Evolutionary conservation across 1,140 invertebrate species (phyloP).

Genomic region (Tachypleus tridentatus): DNA sequence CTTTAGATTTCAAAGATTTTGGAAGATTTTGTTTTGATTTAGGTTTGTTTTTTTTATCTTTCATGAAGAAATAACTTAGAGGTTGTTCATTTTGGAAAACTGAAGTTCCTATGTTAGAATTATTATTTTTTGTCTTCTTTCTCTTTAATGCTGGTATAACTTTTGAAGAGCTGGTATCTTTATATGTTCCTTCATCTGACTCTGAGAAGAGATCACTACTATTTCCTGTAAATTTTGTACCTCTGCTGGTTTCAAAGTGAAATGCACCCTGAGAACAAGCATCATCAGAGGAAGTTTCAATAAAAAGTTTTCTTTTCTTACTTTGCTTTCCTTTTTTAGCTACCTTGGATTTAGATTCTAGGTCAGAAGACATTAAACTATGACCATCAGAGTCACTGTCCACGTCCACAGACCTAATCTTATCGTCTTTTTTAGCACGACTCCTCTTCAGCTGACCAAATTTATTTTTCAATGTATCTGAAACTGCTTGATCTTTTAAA

Average conservation of each 20-base stretch:
- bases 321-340: conserved; percentile 11
- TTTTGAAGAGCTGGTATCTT: too few species aligned
- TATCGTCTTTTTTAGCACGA: conserved; percentile 23
- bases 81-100: conserved; percentile 5
- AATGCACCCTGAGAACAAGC: background rate
- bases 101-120: conserved; percentile 17
- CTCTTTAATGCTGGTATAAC: conserved; percentile 2
- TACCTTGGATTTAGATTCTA: background rate
- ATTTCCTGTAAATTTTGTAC: background rate
- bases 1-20: background rate
- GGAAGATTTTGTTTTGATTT: too few species aligned
- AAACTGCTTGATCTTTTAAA: conserved; percentile 64
- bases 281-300: conserved; percentile 20
- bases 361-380: background rate
- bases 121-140: conserved; percentile 34
- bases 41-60: too few species aligned
- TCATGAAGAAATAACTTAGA: too few species aligned
- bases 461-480: conserved; percentile 75
- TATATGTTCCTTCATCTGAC: too few species aligned
- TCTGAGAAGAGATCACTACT: too few species aligned
- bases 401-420: conserved; percentile 10
- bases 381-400: conserved; percentile 10
- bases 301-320: conserved; percentile 19
- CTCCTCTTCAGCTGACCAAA: conserved; percentile 78
- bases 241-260: background rate